Conservation (phyloP, 1,140 invertebrate species). For the Aphaenogaster ashmeadi region DNA sequence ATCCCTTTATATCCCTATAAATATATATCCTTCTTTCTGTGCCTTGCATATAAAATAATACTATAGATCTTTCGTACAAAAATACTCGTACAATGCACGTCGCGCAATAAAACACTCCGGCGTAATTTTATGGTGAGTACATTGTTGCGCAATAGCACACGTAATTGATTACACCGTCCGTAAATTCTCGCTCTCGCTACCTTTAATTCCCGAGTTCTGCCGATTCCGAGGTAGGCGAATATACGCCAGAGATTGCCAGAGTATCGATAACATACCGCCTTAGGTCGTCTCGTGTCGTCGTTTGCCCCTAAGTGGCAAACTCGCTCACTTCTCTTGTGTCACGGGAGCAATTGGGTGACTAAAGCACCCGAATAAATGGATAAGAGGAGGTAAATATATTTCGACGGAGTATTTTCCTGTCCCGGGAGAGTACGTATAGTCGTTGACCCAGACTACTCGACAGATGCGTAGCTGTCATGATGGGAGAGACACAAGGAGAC, state of each 20-base stretch:
- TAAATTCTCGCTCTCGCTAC: slow-evolving; percentile 26
- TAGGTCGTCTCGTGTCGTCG: slow-evolving; percentile 38
- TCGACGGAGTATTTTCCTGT: slow-evolving; percentile 36
- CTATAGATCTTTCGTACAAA: not conserved
- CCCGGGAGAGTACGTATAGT: not conserved
- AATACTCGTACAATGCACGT: not conserved
- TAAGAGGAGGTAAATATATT: slow-evolving; percentile 39
- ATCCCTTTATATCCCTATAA: too few relatives aligned
- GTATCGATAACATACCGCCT: slow-evolving; percentile 49
- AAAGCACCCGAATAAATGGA: slow-evolving; percentile 66
- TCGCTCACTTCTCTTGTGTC: slow-evolving; percentile 53
- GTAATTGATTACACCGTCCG: slow-evolving; percentile 29
- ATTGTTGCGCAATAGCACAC: slow-evolving; percentile 13
- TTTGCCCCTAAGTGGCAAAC: slow-evolving; percentile 43
- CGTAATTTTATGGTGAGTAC: slow-evolving; percentile 21
- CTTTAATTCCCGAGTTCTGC: slow-evolving; percentile 21
- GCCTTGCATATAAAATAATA: not conserved
- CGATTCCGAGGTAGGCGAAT: slow-evolving; percentile 21
- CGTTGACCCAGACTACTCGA: slow-evolving; percentile 33
- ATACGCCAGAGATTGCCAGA: slow-evolving; percentile 39
- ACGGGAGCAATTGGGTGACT: slow-evolving; percentile 59
- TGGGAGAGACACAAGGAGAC: not conserved
- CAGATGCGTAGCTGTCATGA: not conserved
- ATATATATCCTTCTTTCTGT: not conserved
- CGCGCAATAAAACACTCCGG: not conserved